phyloP scores from a whole-genome alignment of 2,113 vertebrate species.

The Stegastes partitus region DNA sequence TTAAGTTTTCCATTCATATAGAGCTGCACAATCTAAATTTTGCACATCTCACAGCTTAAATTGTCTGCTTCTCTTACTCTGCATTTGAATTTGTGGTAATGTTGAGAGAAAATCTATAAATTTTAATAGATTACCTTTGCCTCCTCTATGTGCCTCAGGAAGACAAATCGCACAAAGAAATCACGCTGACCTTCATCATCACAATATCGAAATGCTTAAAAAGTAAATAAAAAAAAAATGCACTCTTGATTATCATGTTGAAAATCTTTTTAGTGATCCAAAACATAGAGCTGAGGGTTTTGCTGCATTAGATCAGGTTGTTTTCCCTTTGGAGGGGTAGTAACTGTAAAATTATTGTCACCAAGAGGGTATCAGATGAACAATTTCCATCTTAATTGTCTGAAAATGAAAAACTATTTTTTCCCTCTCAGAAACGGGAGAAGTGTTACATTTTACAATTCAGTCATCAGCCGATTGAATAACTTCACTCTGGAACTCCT shows the following conservation, averaged over 20 bases:
- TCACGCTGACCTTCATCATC: background rate
- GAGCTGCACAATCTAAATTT: background rate
- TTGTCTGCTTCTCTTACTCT: background rate
- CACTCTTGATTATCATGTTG: constrained; percentile 9
- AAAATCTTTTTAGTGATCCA: constrained; percentile 5
- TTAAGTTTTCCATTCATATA: background rate
- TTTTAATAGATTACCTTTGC: too few species aligned
- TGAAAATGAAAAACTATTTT: constrained; percentile 51
- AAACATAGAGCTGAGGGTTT: constrained; percentile 12
- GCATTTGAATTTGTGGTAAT: background rate
- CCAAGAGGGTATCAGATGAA: constrained; percentile 48
- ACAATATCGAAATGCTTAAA: background rate
- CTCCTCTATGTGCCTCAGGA: too few species aligned
- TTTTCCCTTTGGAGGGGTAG: constrained; percentile 24
- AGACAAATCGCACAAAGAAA: background rate
- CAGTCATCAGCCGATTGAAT: constrained; percentile 41
- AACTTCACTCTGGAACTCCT: constrained; percentile 41
- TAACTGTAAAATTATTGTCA: constrained; percentile 38
- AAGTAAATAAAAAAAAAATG: background rate
- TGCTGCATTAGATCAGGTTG: constrained; percentile 11
- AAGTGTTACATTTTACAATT: constrained; percentile 39
- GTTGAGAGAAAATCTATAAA: too few species aligned
- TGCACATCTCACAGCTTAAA: background rate
- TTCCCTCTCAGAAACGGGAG: constrained; percentile 25
- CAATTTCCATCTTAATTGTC: constrained; percentile 55